Evolutionary conservation across 2,113 vertebrate species (phyloP), one percentile per base, ranked within the genome.

Genomic region (Lutjanus erythropterus): DNA sequence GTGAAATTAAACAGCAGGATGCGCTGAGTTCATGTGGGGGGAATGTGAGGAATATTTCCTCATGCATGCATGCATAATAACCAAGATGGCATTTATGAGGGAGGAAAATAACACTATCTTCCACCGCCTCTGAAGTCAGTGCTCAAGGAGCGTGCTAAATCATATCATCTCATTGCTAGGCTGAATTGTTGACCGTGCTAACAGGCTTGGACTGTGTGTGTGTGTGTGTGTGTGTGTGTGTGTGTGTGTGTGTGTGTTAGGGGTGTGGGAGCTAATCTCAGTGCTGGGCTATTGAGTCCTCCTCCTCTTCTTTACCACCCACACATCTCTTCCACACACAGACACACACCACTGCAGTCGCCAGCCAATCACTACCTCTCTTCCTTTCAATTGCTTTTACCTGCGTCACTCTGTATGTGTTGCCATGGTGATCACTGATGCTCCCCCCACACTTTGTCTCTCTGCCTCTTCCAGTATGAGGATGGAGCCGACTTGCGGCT

Each of bases 381-480:
- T 73, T 47, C 69, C 64, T 82, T 86, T 84, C 80, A 84, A 27
- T 25, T 82, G 59, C 88, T 49, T 67, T 76, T 80, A 91, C 88
- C 91, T 94, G 90, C 91, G 92, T 93, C 92, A 93, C 80, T 71
- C 85, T 86, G 89, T 87, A 78, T 90, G 71, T 92, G 94, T 95
- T 94, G 78, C 94, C 85, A 86, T 92, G 87, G 94, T 25, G 77
- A 93, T 87, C 72, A 67, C 74, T 60, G 78, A 91, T 87, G 84
- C 88, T 58, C 92, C 87, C 85, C 87, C 88, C 78, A 80, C 91
- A 81, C 66, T 75, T 56, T 70, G 29, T 78, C 49, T 78, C 68
- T 64, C 66, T 52, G 56, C 66, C 59, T 84, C 76, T 81, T 75
- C 68, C 85, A 84, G 80, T 72, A 58, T 31, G 52, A 78, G 80